phyloP scores from a whole-genome alignment of 1,140 invertebrate genomes.

The Spodoptera litura region DNA sequence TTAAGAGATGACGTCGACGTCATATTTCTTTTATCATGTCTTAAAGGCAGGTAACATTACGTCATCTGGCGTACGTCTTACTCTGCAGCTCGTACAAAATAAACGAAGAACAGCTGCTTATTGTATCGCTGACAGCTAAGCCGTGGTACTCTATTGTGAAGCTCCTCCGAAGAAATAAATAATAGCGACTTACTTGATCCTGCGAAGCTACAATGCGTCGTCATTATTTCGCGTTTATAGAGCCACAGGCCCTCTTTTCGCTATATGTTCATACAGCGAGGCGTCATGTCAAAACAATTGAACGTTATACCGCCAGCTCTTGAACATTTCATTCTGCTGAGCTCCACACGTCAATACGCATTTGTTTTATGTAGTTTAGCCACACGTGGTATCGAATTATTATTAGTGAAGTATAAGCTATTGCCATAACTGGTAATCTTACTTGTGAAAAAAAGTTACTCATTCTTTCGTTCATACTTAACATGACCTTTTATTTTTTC shows the following conservation, averaged over 20 bases:
- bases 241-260: constrained; percentile 60
- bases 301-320: constrained; percentile 49
- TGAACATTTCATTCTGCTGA: constrained; percentile 21
- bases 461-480: no score
- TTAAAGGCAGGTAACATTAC: constrained; percentile 68
- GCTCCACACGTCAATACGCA: constrained; percentile 11
- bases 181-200: constrained; percentile 81
- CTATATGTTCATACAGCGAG: constrained; percentile 53
- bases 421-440: no score
- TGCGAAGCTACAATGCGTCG: constrained; percentile 72
- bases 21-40: constrained; percentile 59
- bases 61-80: constrained; percentile 67
- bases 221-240: constrained; percentile 75
- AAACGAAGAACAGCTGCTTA: constrained; percentile 75
- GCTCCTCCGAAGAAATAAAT: constrained; percentile 75
- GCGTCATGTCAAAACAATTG: constrained; percentile 63
- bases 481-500: no score
- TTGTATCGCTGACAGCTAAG: constrained; percentile 81
- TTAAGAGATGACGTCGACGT: constrained; percentile 57
- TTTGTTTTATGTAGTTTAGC: constrained; percentile 2
- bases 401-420: neutral
- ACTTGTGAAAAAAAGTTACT: no score
- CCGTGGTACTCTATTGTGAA: constrained; percentile 74
- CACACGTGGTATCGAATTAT: neutral
- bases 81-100: constrained; percentile 66